Evolutionary conservation across 1,140 invertebrate species (phyloP).

Genomic region (Penaeus indicus): DNA sequence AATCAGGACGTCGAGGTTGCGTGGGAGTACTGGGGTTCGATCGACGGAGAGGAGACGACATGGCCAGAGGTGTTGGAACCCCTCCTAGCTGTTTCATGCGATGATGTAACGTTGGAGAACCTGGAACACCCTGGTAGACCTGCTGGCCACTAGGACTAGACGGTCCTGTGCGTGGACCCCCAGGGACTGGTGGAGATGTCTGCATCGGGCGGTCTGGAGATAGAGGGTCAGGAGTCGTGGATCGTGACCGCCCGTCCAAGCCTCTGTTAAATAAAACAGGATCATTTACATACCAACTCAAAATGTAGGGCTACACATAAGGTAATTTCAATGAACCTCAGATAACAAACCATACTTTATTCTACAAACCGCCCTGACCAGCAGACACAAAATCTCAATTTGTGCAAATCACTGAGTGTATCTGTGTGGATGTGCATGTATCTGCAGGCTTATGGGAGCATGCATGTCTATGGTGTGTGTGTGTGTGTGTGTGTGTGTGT

Average conservation of each 20-base stretch:
- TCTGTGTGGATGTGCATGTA: not conserved
- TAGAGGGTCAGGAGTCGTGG: slow-evolving; percentile 79
- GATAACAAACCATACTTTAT: too few relatives aligned
- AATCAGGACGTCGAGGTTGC: slow-evolving; percentile 85
- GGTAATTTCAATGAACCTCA: not conserved
- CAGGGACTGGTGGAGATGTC: slow-evolving; percentile 70
- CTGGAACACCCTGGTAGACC: slow-evolving; percentile 46
- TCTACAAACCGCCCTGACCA: too few relatives aligned
- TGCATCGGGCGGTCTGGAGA: slow-evolving; percentile 73
- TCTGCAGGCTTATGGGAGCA: not conserved
- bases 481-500: slow-evolving; percentile 12
- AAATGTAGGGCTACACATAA: not conserved
- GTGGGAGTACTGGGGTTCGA: slow-evolving; percentile 91
- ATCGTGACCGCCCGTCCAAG: slow-evolving; percentile 73
- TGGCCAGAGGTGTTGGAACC: slow-evolving; percentile 87
- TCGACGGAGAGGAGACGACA: slow-evolving; percentile 80
- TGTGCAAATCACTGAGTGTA: not conserved
- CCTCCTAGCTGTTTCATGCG: slow-evolving; percentile 86
- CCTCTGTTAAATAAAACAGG: slow-evolving; percentile 66
- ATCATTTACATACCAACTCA: not conserved
- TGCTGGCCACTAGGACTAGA: slow-evolving; percentile 46
- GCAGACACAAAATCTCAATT: not conserved
- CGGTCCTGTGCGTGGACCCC: slow-evolving; percentile 69
- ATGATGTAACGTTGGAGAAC: slow-evolving; percentile 85
- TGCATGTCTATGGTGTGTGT: slow-evolving; percentile 1